Evolutionary conservation across 2,113 vertebrate species (phyloP), one percentile per base, ranked within the genome.

Genomic region (Calyptomena viridis): DNA sequence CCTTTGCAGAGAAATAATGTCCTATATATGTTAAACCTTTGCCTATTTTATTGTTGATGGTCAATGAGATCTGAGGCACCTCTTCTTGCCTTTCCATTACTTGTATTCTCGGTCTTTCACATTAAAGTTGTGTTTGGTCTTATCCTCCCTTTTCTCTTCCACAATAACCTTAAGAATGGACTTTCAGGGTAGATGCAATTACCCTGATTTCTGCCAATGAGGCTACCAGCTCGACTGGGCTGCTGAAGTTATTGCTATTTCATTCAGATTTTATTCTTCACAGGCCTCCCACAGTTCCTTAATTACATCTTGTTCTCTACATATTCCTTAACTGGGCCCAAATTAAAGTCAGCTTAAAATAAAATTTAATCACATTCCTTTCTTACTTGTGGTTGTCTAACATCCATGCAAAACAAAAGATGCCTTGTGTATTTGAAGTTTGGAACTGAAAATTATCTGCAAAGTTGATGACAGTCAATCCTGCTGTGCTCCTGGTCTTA

Each of bases 391-490:
- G 25, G 24, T 60, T 89, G 37, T 84, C 55, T 74, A 73, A 66
- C 11, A 80, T 31, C 7, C n/a, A 49, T 62, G 71, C 21, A 63
- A 89, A 96, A 78, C n/a, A 95, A 86, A 88, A 83, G 5, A 74
- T 3, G 14, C 31, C 59, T 78, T 71, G 42, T 47, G 22, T 55
- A 63, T 72, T 94, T 59, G 60, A 87, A 75, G 27, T 39, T 55
- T 47, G 14, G 77, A 94, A 71, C 16, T 11, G 52, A 78, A 89
- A 74, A 72, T 75, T 78, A 78, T 81, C 84, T 72, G 35, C 52
- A 75, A 89, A 91, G 74, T 82, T 49, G 91, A 23, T 74, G 33
- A 84, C 47, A 89, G 64, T 81, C 73, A 93, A 78, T 52, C 31
- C 81, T 67, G 39, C 66, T 64, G 66, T 75, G 81, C 78, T 89